phyloP scores from a whole-genome alignment of 2,888 invertebrate species.

The Molorchus minor region DNA sequence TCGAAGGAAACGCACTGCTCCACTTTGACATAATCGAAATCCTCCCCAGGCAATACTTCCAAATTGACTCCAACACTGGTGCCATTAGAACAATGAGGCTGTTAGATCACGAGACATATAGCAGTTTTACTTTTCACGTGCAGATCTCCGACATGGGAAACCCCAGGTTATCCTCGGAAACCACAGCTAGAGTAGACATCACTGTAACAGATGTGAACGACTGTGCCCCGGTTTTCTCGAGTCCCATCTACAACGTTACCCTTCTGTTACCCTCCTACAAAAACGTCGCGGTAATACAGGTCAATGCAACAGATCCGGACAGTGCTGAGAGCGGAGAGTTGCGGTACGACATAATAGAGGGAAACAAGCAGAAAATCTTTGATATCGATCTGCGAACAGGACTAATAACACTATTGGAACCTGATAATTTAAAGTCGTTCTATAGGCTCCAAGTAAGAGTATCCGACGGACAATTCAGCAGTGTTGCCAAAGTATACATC shows the following conservation, averaged over 20 bases:
- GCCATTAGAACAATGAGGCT: conserved; percentile 79
- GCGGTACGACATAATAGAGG: conserved; percentile 83
- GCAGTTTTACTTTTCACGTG: conserved; percentile 81
- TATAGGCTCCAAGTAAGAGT: conserved; percentile 82
- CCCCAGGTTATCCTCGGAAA: conserved; percentile 81
- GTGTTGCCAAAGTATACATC: conserved; percentile 76
- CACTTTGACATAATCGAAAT: conserved; percentile 87
- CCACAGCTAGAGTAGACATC: conserved; percentile 81
- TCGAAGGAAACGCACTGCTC: conserved; percentile 84
- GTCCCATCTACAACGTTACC: conserved; percentile 76
- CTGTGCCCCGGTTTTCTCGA: conserved; percentile 83
- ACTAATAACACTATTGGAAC: conserved; percentile 71
- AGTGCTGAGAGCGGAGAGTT: conserved; percentile 60
- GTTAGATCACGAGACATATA: conserved; percentile 81
- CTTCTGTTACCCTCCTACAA: conserved; percentile 84
- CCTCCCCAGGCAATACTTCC: conserved; percentile 80
- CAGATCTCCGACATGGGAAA: conserved; percentile 84
- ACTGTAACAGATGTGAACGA: conserved; percentile 86
- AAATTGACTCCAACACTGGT: conserved; percentile 85
- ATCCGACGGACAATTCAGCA: conserved; percentile 85
- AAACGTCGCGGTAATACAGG: conserved; percentile 76
- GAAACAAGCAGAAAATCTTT: conserved; percentile 77
- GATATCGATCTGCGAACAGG: conserved; percentile 74
- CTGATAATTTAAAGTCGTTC: conserved; percentile 69
- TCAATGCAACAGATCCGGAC: conserved; percentile 82